Evolutionary conservation across 2,797 vertebrate species (phyloP), one percentile per base, ranked within the genome.

Genomic region (Catostomus latipinnis): DNA sequence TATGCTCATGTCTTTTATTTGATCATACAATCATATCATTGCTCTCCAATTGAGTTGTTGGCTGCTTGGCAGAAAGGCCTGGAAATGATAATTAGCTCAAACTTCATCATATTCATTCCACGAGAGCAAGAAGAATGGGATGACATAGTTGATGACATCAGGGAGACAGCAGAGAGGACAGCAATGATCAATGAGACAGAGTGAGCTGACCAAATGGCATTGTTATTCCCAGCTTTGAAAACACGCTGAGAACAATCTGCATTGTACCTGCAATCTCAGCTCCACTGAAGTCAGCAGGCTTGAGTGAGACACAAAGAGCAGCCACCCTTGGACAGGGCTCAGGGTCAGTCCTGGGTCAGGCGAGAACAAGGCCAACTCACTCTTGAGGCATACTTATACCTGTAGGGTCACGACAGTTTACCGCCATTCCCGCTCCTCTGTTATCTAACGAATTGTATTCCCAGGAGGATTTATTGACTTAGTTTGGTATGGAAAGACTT

Each of bases 191-290:
- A 76, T 79, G 72, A 71, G 58, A 34, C 34, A 66, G 81, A 71
- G 70, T 72, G 81, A 78, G 61, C 90, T 92, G 89, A 92, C 93
- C 90, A 91, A 92, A 93, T 93, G 91, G 88, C 90, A 92, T 93
- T 94, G 93, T 94, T 92, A 94, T 93, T 93, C 91, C 86, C 89
- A 91, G 92, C 92, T 92, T 88, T 92, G 91, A 93, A 92, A 93
- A 92, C 90, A 34, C 34, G 34, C 34, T 4, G 34, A 95, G 94
- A 95, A 97, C 96, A 96, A 96, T 96, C 89, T 91, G 81, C 92
- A 94, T 96, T 97, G 91, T 92, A 93, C 93, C 94, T 96, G 94
- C 94, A 95, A 95, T 96, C 94, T 92, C 92, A 93, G 94, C 93
- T 95, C 63, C 56, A 80, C 94, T 94, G 94, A 93, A 93, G 91